Percentiles rank a stretch among this genome's conserved stretches.
phyloP scores from a whole-genome alignment of 2,888 invertebrate species.

The Prenolepis imparis region DNA sequence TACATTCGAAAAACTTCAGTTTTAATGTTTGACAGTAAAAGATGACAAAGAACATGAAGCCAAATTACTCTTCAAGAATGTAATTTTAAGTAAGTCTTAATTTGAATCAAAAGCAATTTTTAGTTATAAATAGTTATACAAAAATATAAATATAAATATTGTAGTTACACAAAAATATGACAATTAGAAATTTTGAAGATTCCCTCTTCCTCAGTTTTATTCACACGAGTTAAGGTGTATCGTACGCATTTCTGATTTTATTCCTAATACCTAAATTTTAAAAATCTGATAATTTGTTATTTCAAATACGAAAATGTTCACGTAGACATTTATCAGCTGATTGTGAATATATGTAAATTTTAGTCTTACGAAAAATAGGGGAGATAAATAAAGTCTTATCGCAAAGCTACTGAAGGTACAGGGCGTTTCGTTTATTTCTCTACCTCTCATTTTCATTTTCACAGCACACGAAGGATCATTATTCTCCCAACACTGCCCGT shows the following conservation, averaged over 20 bases:
- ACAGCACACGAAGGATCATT: slow-evolving; percentile 31
- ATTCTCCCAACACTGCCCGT: slow-evolving; percentile 36
- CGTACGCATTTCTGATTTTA: not conserved
- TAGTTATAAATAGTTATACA: not conserved
- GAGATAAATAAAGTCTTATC: not conserved
- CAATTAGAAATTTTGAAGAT: not conserved
- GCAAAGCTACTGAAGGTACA: not conserved
- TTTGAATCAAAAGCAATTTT: not conserved
- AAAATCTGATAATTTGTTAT: not conserved
- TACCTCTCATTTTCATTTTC: slow-evolving; percentile 48
- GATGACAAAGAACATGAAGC: not conserved
- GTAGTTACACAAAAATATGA: too few relatives aligned
- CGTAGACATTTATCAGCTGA: not conserved
- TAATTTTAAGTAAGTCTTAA: not conserved
- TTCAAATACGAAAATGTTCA: not conserved
- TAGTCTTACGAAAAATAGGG: not conserved
- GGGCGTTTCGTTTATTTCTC: slow-evolving; percentile 22
- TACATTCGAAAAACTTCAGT: not conserved
- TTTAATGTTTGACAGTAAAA: not conserved
- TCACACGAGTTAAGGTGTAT: not conserved
- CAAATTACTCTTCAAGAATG: not conserved
- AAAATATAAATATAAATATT: too few relatives aligned
- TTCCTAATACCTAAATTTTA: not conserved
- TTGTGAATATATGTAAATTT: not conserved
- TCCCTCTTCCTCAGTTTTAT: not conserved